phyloP scores from a whole-genome alignment of 2,888 invertebrate species.

The Ormyrus nitidulus region DNA sequence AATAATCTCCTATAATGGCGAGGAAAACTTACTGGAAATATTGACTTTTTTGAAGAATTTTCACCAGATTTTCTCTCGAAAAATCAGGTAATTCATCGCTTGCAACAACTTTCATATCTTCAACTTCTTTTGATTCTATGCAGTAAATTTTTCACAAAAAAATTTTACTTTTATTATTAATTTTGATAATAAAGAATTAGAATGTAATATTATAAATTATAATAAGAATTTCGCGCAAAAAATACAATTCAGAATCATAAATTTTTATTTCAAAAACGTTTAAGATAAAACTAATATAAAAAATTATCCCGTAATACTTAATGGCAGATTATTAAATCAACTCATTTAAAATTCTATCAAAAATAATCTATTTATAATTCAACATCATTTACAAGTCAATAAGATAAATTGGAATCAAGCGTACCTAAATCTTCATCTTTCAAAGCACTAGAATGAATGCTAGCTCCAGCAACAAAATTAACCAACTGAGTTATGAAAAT shows the following conservation, averaged over 20 bases:
- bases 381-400: too few species aligned
- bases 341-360: neutral
- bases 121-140: constrained; percentile 2
- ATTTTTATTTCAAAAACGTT: neutral
- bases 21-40: constrained; percentile 68
- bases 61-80: constrained; percentile 61
- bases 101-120: constrained; percentile 54
- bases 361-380: neutral
- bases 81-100: constrained; percentile 56
- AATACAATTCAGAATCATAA: neutral
- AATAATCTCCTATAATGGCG: neutral
- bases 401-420: too few species aligned
- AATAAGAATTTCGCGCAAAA: neutral
- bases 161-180: neutral
- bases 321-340: neutral
- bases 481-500: constrained; percentile 11
- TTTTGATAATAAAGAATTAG: neutral
- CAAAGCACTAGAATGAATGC: neutral
- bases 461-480: constrained; percentile 20
- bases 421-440: constrained; percentile 23
- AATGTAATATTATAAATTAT: neutral
- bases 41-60: constrained; percentile 65
- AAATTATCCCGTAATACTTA: neutral
- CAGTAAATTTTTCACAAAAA: neutral
- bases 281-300: neutral